Base-by-base conservation (phyloP, 2,888 invertebrate genomes). In the Drosophila diplacantha region DNA sequence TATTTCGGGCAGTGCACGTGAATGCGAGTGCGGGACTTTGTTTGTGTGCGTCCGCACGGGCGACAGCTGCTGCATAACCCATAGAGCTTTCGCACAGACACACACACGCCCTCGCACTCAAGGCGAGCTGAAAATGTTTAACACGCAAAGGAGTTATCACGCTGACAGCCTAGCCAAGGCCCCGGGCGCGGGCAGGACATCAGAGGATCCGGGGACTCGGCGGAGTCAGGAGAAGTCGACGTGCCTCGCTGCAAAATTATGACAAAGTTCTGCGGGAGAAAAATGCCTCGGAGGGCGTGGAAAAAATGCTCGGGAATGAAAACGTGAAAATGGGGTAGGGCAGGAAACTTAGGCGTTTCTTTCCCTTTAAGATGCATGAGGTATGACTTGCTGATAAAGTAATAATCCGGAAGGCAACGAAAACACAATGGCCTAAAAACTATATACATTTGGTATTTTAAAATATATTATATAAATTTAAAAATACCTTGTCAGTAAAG, bases 141-240 rank as follows among this genome's bases (percentile, higher is more conserved):
- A 81, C 82, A 83, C 76, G 74, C 78, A 81, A 79, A 80, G 82
- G 83, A 83, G 81, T 78, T 84, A 81, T 81, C 81, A 75, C 67
- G 69, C 75, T 78, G 83, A 74, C 81, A 82, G 74, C 63, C 53
- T 65, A 71, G 71, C 73, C 46, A 35, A 59, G 49, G 49, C 50
- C 57, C 66, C 22, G 39, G 39, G 39, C 52, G 46, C 29, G 43
- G 39, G 22, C 55, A 50, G 32, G 43, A 29, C 55, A 26, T 44
- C 50, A 24, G 58, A 46, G 37, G 39, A 47, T 37, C 29, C 18
- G 47, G 29, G 60, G 41, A 39, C 12, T 41, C 26, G 29, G 31
- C 20, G 55, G 32, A 39, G 49, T 20, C 38, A 31, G 34, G 49
- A 35, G 24, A 39, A 52, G 68, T 31, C 64, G 54, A 75, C 63